Conservation (phyloP, 2,888 invertebrate species). For the Dendrolimus houi region DNA sequence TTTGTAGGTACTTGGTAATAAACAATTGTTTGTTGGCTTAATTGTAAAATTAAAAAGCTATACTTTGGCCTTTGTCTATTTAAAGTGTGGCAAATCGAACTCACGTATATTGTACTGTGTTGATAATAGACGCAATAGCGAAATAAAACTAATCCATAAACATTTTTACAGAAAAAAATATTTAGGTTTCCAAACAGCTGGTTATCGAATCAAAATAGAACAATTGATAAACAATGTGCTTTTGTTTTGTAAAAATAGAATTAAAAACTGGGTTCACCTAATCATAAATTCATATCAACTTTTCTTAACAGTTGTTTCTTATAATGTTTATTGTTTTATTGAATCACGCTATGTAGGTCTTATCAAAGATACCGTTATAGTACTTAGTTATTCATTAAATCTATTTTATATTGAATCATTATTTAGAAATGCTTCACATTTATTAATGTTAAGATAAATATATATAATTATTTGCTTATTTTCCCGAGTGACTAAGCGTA, state of each 20-base stretch:
- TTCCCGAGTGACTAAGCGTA: neutral
- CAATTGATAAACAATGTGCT: neutral
- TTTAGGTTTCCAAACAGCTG: neutral
- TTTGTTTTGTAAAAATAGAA: neutral
- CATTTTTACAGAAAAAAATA: too few species aligned
- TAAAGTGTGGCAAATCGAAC: too few species aligned
- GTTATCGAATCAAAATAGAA: neutral
- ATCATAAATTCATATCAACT: neutral
- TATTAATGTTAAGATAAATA: neutral
- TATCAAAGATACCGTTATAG: slow-evolving; percentile 2
- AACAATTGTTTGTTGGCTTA: too few species aligned
- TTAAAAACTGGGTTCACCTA: neutral
- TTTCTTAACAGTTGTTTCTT: neutral
- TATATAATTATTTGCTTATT: neutral
- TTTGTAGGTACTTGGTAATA: too few species aligned
- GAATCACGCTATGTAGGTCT: neutral
- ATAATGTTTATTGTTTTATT: neutral
- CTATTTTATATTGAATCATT: slow-evolving; percentile 2
- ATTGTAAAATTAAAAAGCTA: too few species aligned
- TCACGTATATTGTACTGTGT: too few species aligned
- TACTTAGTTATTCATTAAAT: slow-evolving; percentile 1
- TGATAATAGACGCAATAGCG: too few species aligned
- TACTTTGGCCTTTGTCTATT: too few species aligned
- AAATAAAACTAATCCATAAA: too few species aligned
- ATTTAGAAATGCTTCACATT: neutral